Base-by-base conservation (phyloP, 2,113 vertebrate species). In the Noturus placidus region DNA sequence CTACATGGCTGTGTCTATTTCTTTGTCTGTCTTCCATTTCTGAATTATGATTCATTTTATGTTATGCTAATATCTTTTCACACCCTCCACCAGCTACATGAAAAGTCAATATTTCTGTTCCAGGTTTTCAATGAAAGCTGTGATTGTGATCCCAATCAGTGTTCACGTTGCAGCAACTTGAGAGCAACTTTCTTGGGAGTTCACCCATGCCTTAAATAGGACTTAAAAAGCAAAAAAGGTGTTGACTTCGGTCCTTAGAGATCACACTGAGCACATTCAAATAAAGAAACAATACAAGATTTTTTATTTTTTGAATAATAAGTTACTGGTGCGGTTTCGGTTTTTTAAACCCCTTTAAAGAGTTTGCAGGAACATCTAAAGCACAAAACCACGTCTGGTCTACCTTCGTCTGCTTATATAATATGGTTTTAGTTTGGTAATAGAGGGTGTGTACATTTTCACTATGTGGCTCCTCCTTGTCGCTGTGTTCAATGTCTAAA, bases 381-480 rank as follows among this genome's bases (percentile, higher is more conserved):
- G 63, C 11, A 77, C 11, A 67, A 85, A 56, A 20, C 2, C 52
- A 63, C 38, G 11, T 74, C 54, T 30, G 8, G 15, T 82, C 67
- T 67, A 77, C 69, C n/a, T 86, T 86, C 70, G 46, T 63, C 79
- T 86, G 25, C 27, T 54, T 76, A n/a, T 87, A 89, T 67, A 50
- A 83, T 54, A 52, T 85, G 57, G 30, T 65, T 82, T 87, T 30
- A 46, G 56, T 84, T 87, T 76, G 20, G 79, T 82, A 81, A 79
- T 52, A 86, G 46, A 69, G 57, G 65, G 82, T 85, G 89, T 85
- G 83, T 27, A 52, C 63, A 46, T 86, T 78, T 86, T 86, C 72
- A 56, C 86, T 1, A 76, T 27, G 54, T 84, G 54, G 89, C 89
- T 90, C 84, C 89, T 86, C 87, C 86, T 69, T 67, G 19, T 42